Conservation (phyloP, 2,113 vertebrate genomes). For the Pseudopipra pipra region DNA sequence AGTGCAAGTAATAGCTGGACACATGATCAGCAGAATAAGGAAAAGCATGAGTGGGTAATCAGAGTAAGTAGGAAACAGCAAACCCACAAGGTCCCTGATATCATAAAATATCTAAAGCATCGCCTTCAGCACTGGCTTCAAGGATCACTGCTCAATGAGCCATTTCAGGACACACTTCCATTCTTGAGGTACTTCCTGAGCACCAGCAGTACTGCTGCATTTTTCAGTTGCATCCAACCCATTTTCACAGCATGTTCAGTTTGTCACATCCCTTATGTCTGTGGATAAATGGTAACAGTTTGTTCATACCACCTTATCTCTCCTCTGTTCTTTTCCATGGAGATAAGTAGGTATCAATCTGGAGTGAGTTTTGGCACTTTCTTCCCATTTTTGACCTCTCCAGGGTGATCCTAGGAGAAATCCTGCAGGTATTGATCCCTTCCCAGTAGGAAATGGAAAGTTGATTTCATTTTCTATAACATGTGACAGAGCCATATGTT, state of each 20-base stretch:
- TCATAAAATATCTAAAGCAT: neutral
- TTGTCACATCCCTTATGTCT: neutral
- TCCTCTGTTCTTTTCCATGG: rapidly evolving
- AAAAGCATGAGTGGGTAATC: neutral
- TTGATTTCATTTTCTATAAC: neutral
- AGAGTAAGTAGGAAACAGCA: neutral
- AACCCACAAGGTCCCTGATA: neutral
- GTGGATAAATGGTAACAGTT: neutral
- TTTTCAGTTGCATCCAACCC: neutral
- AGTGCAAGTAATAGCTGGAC: too few relatives aligned
- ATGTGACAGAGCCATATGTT: neutral
- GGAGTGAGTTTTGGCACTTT: neutral
- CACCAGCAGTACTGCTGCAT: neutral
- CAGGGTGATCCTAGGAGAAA: neutral
- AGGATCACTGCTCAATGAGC: neutral
- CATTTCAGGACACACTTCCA: neutral
- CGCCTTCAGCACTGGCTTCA: neutral
- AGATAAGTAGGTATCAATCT: neutral
- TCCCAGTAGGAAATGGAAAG: neutral
- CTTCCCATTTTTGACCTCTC: neutral
- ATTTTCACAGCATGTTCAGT: neutral
- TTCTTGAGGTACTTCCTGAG: neutral
- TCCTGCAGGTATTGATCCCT: neutral
- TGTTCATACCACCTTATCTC: neutral
- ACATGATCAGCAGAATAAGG: neutral